These are phyloP conservation scores for Philopedon plagiatum DNA, from an alignment of 2,888 invertebrate species.

Conservation along the genomic window DNA sequence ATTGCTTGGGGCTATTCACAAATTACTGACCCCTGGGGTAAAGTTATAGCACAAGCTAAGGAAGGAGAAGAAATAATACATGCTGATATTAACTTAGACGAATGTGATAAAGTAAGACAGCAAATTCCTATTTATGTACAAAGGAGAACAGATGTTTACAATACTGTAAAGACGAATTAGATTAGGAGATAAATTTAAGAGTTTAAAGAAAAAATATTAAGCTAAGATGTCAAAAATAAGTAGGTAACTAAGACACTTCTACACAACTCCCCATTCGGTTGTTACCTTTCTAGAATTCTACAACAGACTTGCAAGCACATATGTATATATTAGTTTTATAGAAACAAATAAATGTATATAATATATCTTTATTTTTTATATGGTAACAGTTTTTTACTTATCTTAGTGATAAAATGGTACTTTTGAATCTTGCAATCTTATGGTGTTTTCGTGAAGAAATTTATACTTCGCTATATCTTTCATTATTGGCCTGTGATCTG, in stretches of 20 bases:
- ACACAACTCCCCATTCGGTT: no score
- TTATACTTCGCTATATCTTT: conserved; percentile 54
- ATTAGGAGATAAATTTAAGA: not conserved
- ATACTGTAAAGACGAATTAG: conserved; percentile 64
- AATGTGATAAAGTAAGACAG: conserved; percentile 82
- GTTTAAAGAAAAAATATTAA: not conserved
- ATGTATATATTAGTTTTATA: not conserved
- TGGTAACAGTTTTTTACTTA: not conserved
- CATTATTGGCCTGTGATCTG: conserved; percentile 55
- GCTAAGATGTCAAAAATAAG: no score
- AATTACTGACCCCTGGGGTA: conserved; percentile 88
- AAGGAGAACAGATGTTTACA: conserved; percentile 77
- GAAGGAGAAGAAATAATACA: conserved; percentile 80
- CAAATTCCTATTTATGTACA: conserved; percentile 84
- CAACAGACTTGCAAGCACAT: no score
- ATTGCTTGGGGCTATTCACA: conserved; percentile 92
- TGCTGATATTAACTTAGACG: conserved; percentile 82
- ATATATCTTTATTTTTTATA: conserved; percentile 5
- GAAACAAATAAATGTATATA: not conserved
- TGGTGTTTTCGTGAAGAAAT: conserved; percentile 52
- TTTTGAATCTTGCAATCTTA: conserved; percentile 26
- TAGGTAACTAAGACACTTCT: not conserved
- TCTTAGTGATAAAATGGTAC: conserved; percentile 40
- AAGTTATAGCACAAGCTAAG: conserved; percentile 79
- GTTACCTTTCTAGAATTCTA: no score